Evolutionary conservation across 1,140 invertebrate genomes (phyloP).

Genomic region (Hesperophylax magnus): DNA sequence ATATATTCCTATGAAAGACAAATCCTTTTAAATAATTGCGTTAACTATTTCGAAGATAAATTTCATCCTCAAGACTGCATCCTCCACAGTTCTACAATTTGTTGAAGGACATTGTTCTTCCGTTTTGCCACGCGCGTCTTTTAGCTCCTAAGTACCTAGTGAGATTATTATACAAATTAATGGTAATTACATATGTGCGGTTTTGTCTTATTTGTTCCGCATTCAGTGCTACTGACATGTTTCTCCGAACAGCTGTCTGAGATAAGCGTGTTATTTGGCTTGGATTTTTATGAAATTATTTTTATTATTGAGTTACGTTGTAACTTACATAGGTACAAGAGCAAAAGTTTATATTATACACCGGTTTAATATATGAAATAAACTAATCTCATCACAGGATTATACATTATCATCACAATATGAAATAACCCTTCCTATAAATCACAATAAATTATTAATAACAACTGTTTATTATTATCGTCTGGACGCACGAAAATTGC

Average conservation of each 20-base stretch:
- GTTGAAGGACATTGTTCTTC: conserved; percentile 16
- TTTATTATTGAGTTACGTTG: too few relatives aligned
- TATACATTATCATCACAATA: too few relatives aligned
- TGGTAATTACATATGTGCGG: conserved; percentile 14
- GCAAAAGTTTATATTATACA: not conserved
- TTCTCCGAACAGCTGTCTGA: not conserved
- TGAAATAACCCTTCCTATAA: not conserved
- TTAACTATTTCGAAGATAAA: too few relatives aligned
- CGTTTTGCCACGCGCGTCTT: conserved; percentile 23
- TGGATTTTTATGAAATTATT: not conserved
- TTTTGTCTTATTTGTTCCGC: not conserved
- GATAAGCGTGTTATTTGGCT: not conserved
- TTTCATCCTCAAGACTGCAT: too few relatives aligned
- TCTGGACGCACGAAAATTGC: too few relatives aligned
- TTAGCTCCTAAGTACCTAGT: not conserved
- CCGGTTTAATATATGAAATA: not conserved
- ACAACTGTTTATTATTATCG: too few relatives aligned
- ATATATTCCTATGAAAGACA: too few relatives aligned
- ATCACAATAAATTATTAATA: not conserved
- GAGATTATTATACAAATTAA: not conserved
- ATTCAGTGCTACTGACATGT: not conserved
- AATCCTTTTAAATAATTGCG: too few relatives aligned
- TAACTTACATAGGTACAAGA: not conserved
- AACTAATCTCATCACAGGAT: too few relatives aligned
- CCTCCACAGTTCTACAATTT: too few relatives aligned